A percentile compares a stretch with the other conserved stretches of the same genome.
These are phyloP conservation scores for Clarias magur DNA, from an alignment of 2,113 vertebrate genomes.

Conservation along the genomic window DNA sequence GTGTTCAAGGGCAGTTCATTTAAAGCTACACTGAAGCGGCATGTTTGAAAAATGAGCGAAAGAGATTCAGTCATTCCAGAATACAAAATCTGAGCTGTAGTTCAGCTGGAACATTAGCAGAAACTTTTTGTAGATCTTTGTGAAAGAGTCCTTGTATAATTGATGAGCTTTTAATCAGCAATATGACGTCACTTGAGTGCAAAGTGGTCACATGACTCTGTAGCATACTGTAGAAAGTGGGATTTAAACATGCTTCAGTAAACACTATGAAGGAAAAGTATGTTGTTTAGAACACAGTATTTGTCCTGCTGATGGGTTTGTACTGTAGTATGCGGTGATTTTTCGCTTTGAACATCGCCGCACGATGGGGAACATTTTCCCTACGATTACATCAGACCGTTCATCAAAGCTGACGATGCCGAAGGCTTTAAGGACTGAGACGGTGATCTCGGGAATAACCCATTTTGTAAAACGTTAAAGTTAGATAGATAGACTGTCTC, in stretches of 20 bases:
- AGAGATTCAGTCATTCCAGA: no score
- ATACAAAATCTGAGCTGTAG: no score
- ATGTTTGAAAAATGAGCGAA: neutral
- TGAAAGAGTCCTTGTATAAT: no score
- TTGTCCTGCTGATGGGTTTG: neutral
- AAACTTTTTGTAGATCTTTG: no score
- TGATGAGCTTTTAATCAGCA: neutral
- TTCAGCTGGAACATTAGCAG: no score
- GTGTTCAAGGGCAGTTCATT: neutral
- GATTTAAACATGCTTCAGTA: neutral
- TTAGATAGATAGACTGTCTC: neutral
- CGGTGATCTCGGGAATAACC: neutral
- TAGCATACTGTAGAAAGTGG: neutral
- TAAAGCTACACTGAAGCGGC: no score
- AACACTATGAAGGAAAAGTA: neutral
- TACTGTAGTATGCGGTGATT: neutral
- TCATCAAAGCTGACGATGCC: neutral
- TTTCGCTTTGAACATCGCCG: neutral
- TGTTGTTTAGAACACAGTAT: neutral
- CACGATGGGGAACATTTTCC: neutral
- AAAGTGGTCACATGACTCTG: neutral
- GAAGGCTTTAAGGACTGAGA: neutral
- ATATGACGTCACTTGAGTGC: neutral
- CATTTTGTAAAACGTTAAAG: neutral
- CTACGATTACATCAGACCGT: neutral